Percentiles rank a stretch among this genome's conserved stretches.
Evolutionary conservation across 2,113 vertebrate species (phyloP).

Genomic region (Drymodes brunneopygia): DNA sequence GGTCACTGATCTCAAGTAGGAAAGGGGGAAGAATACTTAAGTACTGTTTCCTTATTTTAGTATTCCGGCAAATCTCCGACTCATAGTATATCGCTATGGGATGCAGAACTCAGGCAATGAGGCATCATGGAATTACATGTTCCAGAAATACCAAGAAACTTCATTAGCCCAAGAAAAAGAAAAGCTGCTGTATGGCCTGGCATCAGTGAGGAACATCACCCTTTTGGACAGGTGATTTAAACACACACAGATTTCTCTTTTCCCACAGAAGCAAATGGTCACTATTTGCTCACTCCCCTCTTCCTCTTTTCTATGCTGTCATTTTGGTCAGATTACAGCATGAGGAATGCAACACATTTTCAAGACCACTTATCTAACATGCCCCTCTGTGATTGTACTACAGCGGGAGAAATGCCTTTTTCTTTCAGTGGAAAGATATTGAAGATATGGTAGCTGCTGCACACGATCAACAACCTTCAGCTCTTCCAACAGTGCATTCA

Average conservation of each 20-base stretch:
- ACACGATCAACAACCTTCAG: neutral
- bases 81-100: conserved; percentile 90
- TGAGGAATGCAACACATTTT: neutral
- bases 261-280: neutral
- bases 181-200: conserved; percentile 91
- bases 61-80: conserved; percentile 84
- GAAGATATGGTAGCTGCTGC: neutral
- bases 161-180: conserved; percentile 94
- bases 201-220: conserved; percentile 78
- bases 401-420: neutral
- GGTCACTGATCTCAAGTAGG: neutral
- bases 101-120: conserved; percentile 83
- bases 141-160: conserved; percentile 75
- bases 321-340: neutral
- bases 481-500: neutral
- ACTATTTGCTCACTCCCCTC: neutral
- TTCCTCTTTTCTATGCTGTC: neutral
- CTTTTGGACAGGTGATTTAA: conserved; percentile 80
- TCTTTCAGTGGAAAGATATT: neutral
- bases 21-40: neutral
- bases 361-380: neutral
- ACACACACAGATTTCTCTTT: neutral
- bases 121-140: conserved; percentile 81
- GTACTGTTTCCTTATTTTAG: conserved; percentile 54
- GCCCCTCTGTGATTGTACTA: neutral